phyloP scores from a whole-genome alignment of 2,888 invertebrate species.

The Ischnura elegans region DNA sequence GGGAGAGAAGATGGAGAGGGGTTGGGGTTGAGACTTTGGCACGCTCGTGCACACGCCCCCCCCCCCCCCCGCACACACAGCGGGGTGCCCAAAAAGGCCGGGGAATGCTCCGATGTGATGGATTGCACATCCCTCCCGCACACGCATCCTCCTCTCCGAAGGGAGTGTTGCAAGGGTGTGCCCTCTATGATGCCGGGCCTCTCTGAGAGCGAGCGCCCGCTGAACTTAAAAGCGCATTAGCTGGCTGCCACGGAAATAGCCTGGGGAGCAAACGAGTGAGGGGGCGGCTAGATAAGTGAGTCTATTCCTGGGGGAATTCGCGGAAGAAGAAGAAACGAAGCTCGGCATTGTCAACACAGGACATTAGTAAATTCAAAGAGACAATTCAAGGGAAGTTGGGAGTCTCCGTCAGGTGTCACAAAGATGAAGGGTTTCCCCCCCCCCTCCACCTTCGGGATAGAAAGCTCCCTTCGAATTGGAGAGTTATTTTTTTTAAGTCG shows the following conservation, averaged over 20 bases:
- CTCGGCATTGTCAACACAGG: not conserved
- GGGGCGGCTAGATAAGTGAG: not conserved
- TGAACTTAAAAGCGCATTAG: not conserved
- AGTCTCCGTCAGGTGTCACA: not conserved
- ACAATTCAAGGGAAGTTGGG: not conserved
- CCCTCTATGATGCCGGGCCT: not conserved
- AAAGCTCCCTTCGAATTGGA: too few relatives aligned
- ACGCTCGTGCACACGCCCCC: not conserved
- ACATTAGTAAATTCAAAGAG: not conserved
- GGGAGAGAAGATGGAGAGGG: not conserved
- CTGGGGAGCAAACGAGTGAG: not conserved
- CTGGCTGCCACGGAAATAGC: slow-evolving; percentile 9
- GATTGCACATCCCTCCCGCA: not conserved
- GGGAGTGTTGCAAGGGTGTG: slow-evolving; percentile 36
- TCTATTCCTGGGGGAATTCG: not conserved
- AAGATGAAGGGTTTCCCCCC: too few relatives aligned
- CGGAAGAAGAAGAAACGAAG: not conserved
- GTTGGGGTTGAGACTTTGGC: slow-evolving; percentile 24
- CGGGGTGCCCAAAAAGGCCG: slow-evolving; percentile 38
- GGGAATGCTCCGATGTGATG: slow-evolving; percentile 56
- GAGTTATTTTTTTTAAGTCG: too few relatives aligned
- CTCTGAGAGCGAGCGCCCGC: not conserved
- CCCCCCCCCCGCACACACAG: not conserved
- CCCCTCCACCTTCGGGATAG: too few relatives aligned
- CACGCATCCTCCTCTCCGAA: not conserved